A percentile compares a stretch with the other conserved stretches of the same genome.
phyloP scores from a whole-genome alignment of 1,140 invertebrate genomes.

The Ruditapes philippinarum region DNA sequence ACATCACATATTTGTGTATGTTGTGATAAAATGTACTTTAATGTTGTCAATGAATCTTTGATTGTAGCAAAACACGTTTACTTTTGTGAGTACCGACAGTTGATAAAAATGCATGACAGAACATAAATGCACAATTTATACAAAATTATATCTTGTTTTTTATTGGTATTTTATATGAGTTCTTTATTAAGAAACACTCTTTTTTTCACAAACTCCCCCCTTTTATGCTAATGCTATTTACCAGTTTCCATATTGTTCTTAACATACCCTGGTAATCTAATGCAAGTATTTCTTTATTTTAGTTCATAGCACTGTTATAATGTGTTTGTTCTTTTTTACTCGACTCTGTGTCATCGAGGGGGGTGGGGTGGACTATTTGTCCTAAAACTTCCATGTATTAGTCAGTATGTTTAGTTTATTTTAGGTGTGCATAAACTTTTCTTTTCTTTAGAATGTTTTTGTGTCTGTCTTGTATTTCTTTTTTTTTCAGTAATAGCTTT shows the following conservation, averaged over 20 bases:
- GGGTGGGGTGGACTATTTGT: too few relatives aligned
- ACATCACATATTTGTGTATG: background rate
- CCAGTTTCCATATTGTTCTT: background rate
- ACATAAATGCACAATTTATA: slow-evolving; percentile 29
- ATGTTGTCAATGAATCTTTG: slow-evolving; percentile 32
- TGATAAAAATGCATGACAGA: slow-evolving; percentile 53
- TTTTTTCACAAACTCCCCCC: background rate
- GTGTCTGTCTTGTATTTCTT: background rate
- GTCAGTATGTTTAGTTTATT: too few relatives aligned
- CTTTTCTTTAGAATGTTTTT: too few relatives aligned
- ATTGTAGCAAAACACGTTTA: slow-evolving; percentile 50
- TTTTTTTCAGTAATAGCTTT: too few relatives aligned
- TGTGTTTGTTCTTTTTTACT: too few relatives aligned
- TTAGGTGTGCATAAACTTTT: too few relatives aligned
- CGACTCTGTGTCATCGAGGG: too few relatives aligned
- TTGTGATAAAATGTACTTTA: background rate
- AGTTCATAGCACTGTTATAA: background rate
- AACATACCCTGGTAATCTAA: background rate
- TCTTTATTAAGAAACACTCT: background rate
- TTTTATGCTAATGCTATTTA: background rate
- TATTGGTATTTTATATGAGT: background rate
- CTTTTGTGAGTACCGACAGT: slow-evolving; percentile 63
- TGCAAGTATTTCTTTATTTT: background rate
- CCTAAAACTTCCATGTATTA: too few relatives aligned
- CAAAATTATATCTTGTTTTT: slow-evolving; percentile 35